Percentiles rank a stretch among this genome's conserved stretches.
These are phyloP conservation scores for Ptychoptera albimana DNA, from an alignment of 2,888 invertebrate species.

Conservation along the genomic window DNA sequence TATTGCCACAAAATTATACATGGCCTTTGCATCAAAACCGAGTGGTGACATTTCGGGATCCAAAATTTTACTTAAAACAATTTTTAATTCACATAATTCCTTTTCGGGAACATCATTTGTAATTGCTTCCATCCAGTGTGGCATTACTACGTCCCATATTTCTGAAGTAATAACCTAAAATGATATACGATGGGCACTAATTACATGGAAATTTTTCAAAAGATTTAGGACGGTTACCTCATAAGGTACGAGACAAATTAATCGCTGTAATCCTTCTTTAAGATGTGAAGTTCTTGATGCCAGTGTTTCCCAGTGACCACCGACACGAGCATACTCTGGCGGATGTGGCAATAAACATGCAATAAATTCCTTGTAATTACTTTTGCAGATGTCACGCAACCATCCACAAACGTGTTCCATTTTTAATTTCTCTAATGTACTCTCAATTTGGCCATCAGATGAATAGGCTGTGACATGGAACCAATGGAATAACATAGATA, in stretches of 20 bases:
- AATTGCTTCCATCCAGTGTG: constrained; percentile 97
- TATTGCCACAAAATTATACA: constrained; percentile 86
- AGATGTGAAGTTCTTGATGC: constrained; percentile 79
- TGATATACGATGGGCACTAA: too few species aligned
- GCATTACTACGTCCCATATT: constrained; percentile 98
- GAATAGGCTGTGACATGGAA: constrained; percentile 96
- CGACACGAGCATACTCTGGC: constrained; percentile 86
- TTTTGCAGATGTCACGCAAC: constrained; percentile 67
- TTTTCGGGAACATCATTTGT: constrained; percentile 82
- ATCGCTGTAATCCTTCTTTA: constrained; percentile 83
- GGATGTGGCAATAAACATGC: constrained; percentile 92
- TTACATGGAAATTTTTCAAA: neutral
- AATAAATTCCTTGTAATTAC: constrained; percentile 79
- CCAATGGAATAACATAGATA: constrained; percentile 98
- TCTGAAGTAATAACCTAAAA: constrained; percentile 64
- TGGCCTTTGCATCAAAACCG: constrained; percentile 84
- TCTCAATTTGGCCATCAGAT: constrained; percentile 77
- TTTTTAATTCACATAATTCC: constrained; percentile 68
- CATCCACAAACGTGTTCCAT: constrained; percentile 85
- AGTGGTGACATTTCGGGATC: constrained; percentile 92
- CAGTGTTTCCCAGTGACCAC: constrained; percentile 89
- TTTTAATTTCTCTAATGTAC: constrained; percentile 80
- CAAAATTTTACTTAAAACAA: constrained; percentile 79
- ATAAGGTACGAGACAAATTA: constrained; percentile 94
- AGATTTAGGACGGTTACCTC: constrained; percentile 36